These are phyloP conservation scores for Rhyacichthys aspro DNA, from an alignment of 2,797 vertebrate genomes.

Conservation along the genomic window DNA sequence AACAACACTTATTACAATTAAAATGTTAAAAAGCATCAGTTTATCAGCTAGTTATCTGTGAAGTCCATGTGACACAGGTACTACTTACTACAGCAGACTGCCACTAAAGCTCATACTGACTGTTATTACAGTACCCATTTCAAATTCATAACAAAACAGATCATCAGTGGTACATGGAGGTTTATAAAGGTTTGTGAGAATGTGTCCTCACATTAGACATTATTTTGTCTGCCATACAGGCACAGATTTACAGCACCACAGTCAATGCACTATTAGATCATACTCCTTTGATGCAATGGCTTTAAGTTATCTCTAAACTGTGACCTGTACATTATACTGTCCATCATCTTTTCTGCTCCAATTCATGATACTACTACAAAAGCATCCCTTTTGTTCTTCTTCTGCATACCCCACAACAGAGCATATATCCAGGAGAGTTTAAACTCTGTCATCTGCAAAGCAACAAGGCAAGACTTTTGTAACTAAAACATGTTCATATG, in stretches of 20 bases:
- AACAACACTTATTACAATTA: background rate
- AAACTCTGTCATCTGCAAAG: conserved; percentile 67
- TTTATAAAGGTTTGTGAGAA: conserved; percentile 26
- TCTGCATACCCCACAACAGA: conserved; percentile 31
- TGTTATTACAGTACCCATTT: conserved; percentile 52
- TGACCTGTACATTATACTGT: conserved; percentile 55
- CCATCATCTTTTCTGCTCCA: conserved; percentile 32
- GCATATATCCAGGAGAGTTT: conserved; percentile 39
- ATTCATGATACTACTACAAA: conserved; percentile 22
- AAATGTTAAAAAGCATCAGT: conserved; percentile 46
- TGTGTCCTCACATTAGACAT: conserved; percentile 14
- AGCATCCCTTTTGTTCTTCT: conserved; percentile 38
- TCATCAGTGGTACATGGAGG: conserved; percentile 32
- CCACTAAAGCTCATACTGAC: conserved; percentile 17
- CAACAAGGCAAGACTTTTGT: background rate
- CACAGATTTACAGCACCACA: conserved; percentile 25
- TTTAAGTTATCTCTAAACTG: conserved; percentile 32
- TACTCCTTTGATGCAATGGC: conserved; percentile 17
- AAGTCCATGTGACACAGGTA: conserved; percentile 31
- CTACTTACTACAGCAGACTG: conserved; percentile 49
- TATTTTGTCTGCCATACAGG: conserved; percentile 15
- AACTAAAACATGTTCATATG: accelerated
- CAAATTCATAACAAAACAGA: conserved; percentile 14
- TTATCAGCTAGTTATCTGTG: conserved; percentile 21
- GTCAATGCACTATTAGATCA: conserved; percentile 4